Evolutionary conservation across 2,797 vertebrate species (phyloP), one percentile per base, ranked within the genome.

Genomic region (Diplodus sargus): DNA sequence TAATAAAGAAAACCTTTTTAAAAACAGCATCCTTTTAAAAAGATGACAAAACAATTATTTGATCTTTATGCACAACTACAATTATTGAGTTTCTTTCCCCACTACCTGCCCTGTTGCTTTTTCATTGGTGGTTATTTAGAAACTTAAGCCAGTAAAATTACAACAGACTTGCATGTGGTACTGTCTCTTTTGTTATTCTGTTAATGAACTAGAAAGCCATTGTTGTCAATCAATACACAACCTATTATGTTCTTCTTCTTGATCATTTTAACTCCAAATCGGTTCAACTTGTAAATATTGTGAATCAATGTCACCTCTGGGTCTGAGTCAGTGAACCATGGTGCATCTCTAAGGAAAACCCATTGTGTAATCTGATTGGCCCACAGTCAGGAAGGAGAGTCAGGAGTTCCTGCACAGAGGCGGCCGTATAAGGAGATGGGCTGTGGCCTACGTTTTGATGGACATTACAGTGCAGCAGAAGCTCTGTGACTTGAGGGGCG

Each of bases 401-500:
- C 25, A 4, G 49, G 56, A 56, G 71, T 20, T 45, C 62, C 59
- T 61, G 45, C 58, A 49, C 57, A 14, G 34, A 45, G 20, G 20
- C 7, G 3, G 12, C 89, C 87, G 2, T 90, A 85, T 77, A 83
- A 84, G 90, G 91, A 85, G 62, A 81, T 74, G 84, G 91, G 84
- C 75, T 42, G 89, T 30, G 71, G 74, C 81, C 53, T 78, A 42
- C 1, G 39, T 57, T 79, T 73, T 88, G 90, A 91, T 77, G 79
- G 91, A 86, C 87, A 81, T 79, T n/a, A 63, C 77, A 42, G 65
- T 67, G 84, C 85, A 83, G 71, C 54, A 65, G 61, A 66, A 59
- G 70, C 82, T 90, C 57, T 80, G 85, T 85, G 86, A 90, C 87
- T 89, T 63, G 18, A 75, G 74, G 79, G 80, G 79, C 48, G 84